These are phyloP conservation scores for Chloropsis hardwickii DNA, from an alignment of 2,113 vertebrate genomes.

Conservation along the genomic window DNA sequence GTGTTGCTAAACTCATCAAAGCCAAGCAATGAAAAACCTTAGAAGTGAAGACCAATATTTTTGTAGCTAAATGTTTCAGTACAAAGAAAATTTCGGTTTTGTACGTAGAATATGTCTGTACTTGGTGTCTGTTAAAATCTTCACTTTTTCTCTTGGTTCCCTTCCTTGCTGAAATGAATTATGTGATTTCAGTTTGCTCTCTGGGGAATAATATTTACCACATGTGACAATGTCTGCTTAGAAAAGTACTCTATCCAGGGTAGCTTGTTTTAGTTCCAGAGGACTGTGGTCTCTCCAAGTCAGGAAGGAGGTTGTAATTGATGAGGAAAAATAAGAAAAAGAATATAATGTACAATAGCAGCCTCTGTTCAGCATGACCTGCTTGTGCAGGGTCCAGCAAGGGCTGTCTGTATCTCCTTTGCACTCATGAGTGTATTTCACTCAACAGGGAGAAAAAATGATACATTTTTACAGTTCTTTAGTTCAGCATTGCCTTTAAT, in stretches of 20 bases:
- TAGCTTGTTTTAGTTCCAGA: not conserved
- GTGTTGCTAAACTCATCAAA: not conserved
- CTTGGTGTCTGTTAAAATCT: conserved; percentile 28
- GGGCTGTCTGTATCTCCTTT: not conserved
- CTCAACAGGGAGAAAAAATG: not conserved
- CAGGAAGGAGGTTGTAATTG: conserved; percentile 37
- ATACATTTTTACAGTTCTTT: not conserved
- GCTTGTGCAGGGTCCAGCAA: not conserved
- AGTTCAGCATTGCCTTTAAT: not conserved
- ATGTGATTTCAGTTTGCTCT: conserved; percentile 18
- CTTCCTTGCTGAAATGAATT: conserved; percentile 22
- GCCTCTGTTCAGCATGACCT: not conserved
- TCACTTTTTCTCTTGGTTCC: not conserved
- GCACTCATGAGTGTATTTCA: not conserved
- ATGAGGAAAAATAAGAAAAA: conserved; percentile 22
- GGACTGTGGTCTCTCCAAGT: not conserved
- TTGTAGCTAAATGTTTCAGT: not conserved
- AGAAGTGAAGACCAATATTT: not conserved
- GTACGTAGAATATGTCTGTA: not conserved
- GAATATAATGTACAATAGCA: conserved; percentile 6
- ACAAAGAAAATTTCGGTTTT: not conserved
- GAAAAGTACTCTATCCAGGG: not conserved
- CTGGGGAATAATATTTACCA: conserved; percentile 29
- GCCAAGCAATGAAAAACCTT: not conserved
- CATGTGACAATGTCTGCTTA: conserved; percentile 11